These are phyloP conservation scores for Acholoe squamosa DNA, from an alignment of 2,888 invertebrate genomes.

Conservation along the genomic window DNA sequence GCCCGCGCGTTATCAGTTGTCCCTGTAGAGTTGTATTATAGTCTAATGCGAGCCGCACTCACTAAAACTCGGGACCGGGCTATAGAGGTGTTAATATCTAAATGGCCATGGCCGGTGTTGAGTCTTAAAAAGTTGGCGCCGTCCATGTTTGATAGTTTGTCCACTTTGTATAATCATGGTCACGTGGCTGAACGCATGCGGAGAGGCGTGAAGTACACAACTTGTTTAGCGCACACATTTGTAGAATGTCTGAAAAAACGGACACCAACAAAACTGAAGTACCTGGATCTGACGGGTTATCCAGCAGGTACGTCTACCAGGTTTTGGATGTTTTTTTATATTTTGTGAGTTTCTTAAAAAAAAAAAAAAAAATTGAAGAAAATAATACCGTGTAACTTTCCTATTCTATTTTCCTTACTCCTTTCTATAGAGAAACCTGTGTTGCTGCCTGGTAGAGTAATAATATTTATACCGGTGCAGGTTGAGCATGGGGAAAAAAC, in stretches of 20 bases:
- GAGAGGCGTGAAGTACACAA: constrained; percentile 79
- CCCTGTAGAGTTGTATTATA: constrained; percentile 74
- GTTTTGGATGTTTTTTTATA: too few relatives aligned
- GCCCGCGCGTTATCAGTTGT: constrained; percentile 70
- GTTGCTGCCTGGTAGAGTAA: too few relatives aligned
- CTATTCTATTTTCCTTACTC: too few relatives aligned
- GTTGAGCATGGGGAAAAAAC: too few relatives aligned
- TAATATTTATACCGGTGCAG: too few relatives aligned
- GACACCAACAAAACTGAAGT: constrained; percentile 75
- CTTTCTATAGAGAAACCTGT: too few relatives aligned
- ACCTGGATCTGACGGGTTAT: constrained; percentile 79
- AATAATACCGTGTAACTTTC: too few relatives aligned
- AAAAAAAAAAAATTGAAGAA: too few relatives aligned
- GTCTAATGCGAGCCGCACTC: constrained; percentile 77
- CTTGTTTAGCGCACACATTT: constrained; percentile 79
- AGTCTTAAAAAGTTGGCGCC: constrained; percentile 76
- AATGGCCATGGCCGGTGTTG: constrained; percentile 77
- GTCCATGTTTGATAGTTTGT: constrained; percentile 74
- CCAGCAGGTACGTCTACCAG: constrained; percentile 81
- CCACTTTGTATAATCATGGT: constrained; percentile 73
- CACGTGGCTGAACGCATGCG: constrained; percentile 74
- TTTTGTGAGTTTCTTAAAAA: too few relatives aligned
- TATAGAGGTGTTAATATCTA: constrained; percentile 76
- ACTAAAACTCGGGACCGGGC: constrained; percentile 75
- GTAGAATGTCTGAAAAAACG: constrained; percentile 78